phyloP scores from a whole-genome alignment of 2,113 vertebrate genomes.

The mouse (Mus musculus) region DNA sequence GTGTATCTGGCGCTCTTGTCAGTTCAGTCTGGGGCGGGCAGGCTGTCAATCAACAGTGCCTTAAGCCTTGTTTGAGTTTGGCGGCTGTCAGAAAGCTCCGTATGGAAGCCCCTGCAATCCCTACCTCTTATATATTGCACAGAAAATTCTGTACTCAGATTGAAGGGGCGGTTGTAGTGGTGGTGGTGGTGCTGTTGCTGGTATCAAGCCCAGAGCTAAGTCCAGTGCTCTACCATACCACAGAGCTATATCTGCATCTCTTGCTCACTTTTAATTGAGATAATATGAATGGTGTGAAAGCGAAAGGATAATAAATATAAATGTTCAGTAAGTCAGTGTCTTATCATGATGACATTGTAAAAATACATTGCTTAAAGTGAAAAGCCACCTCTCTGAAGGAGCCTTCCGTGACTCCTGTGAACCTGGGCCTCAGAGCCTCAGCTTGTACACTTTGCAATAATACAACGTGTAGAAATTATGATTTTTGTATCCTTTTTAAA shows the following conservation, averaged over 20 bases:
- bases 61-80: neutral
- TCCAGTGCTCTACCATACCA: neutral
- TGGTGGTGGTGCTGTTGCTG: neutral
- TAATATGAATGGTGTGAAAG: neutral
- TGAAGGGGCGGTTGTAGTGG: neutral
- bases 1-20: neutral
- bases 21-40: neutral
- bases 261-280: conserved; percentile 22
- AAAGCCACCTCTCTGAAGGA: neutral
- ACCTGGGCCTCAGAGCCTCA: neutral
- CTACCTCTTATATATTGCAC: neutral
- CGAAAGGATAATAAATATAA: neutral
- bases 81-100: neutral
- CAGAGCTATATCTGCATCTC: neutral
- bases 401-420: neutral
- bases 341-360: neutral
- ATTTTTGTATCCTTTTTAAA: neutral
- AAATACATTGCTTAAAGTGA: neutral
- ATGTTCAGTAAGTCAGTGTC: neutral
- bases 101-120: neutral
- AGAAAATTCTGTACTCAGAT: neutral
- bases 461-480: neutral
- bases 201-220: neutral
- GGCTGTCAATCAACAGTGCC: neutral
- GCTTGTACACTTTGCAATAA: neutral